Evolutionary conservation across 2,888 invertebrate genomes (phyloP).

Genomic region (Girardia tigrina): DNA sequence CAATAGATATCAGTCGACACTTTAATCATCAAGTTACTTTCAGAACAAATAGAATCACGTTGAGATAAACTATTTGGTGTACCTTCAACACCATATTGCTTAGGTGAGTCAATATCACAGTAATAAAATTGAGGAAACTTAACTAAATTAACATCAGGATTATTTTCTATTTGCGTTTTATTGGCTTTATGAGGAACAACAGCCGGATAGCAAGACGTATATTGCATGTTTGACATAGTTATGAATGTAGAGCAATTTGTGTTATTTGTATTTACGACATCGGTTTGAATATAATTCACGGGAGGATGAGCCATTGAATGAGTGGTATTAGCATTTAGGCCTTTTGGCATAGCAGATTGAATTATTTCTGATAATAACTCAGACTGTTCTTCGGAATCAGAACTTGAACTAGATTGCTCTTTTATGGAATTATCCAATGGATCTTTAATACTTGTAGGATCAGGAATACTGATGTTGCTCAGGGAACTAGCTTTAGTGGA

Average conservation of each 20-base stretch:
- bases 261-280: neutral
- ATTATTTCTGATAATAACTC: slow-evolving; percentile 28
- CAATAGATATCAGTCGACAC: neutral
- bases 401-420: slow-evolving; percentile 28
- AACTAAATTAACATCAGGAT: neutral
- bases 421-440: neutral
- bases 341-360: slow-evolving; percentile 33
- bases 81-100: slow-evolving; percentile 24
- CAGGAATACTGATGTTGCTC: slow-evolving; percentile 25
- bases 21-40: neutral
- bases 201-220: slow-evolving; percentile 21
- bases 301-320: neutral
- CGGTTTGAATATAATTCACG: neutral
- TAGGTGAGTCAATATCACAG: slow-evolving; percentile 24
- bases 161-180: neutral
- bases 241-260: slow-evolving; percentile 25
- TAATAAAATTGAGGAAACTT: slow-evolving; percentile 8
- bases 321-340: neutral
- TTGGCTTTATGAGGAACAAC: neutral
- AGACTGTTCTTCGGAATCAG: neutral
- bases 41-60: slow-evolving; percentile 26
- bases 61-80: slow-evolving; percentile 27
- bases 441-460: neutral
- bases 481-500: slow-evolving; percentile 30
- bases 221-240: neutral